Conservation (phyloP, 2,113 vertebrate species). For the Sander vitreus region DNA sequence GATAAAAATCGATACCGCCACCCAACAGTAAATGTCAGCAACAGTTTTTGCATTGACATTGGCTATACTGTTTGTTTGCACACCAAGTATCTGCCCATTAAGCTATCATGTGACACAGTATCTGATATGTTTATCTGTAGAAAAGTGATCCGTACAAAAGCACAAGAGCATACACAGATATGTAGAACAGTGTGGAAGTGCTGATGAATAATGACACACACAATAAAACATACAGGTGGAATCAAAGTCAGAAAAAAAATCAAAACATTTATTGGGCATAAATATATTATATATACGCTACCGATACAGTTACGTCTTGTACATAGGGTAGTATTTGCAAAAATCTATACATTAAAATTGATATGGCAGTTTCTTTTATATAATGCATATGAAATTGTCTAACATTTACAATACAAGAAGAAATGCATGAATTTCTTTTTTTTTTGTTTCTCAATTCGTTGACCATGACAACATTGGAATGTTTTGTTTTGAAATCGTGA, state of each 20-base stretch:
- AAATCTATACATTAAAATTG: slow-evolving; percentile 99
- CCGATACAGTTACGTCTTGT: slow-evolving; percentile 99
- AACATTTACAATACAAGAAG: slow-evolving; percentile 99
- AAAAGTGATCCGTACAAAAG: not conserved
- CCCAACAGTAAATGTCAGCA: slow-evolving; percentile 16
- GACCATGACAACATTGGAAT: slow-evolving; percentile 97
- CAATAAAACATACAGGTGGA: slow-evolving; percentile 61
- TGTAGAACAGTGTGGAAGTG: not conserved
- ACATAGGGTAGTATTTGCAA: slow-evolving; percentile 99
- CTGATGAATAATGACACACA: slow-evolving; percentile 20
- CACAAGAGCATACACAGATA: not conserved
- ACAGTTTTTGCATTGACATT: not conserved
- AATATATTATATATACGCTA: slow-evolving; percentile 99
- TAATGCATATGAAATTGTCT: slow-evolving; percentile 99
- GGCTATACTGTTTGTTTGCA: no score
- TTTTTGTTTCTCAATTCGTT: slow-evolving; percentile 78
- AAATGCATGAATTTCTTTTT: slow-evolving; percentile 89
- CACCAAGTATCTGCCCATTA: not conserved
- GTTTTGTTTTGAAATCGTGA: slow-evolving; percentile 92
- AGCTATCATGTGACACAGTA: not conserved
- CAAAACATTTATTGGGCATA: slow-evolving; percentile 99
- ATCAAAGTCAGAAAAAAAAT: slow-evolving; percentile 87
- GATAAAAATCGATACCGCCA: slow-evolving; percentile 35
- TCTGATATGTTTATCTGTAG: not conserved
- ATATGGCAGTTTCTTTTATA: slow-evolving; percentile 99